Evolutionary conservation across 2,888 invertebrate species (phyloP), one percentile per base, ranked within the genome.

Genomic region (Papilio gigon): DNA sequence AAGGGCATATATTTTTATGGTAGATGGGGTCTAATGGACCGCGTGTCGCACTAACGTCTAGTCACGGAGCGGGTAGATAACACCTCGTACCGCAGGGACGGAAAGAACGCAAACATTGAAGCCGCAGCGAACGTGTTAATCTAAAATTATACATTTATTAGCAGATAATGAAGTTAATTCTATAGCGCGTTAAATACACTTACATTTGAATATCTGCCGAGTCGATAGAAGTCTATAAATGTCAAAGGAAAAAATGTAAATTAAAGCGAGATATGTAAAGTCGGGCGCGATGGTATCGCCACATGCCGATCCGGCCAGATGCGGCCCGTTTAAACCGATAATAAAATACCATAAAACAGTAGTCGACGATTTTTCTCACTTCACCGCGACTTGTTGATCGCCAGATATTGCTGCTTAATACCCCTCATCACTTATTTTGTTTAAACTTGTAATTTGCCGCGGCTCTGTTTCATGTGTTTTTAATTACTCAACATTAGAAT

Each of bases 251-350:
- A 66, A 65, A 71, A 70, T 70, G 42, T 68, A 59, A 70, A 70
- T 71, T 53, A 64, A 50, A 65, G 65, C 65, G 53, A 60, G 58
- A 68, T 72, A 76, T 73, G 42, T 68, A 70, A 74, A 75, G 75
- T 70, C 58, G 73, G 22, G n/a, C 6, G 25, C 37, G 73, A 73
- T 71, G 67, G 22, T 42, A 71, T 73, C 73, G 69, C 25, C 72
- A 71, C 74, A 76, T 78, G 71, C 76, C 77, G 75, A 76, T 77
- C 71, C 74, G 70, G 63, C 71, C 68, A 69, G 74, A 75, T 76
- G 72, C 72, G 72, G 60, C 12, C 37, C 65, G 70, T 65, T 72
- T 66, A 65, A 67, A 61, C 44, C 47, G 65, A 67, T 71, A 75
- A 74, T 74, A 73, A 73, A 74, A 74, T 71, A 65, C 71, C 44